Conservation (phyloP, 2,113 vertebrate genomes). For the Polypterus bichir region DNA sequence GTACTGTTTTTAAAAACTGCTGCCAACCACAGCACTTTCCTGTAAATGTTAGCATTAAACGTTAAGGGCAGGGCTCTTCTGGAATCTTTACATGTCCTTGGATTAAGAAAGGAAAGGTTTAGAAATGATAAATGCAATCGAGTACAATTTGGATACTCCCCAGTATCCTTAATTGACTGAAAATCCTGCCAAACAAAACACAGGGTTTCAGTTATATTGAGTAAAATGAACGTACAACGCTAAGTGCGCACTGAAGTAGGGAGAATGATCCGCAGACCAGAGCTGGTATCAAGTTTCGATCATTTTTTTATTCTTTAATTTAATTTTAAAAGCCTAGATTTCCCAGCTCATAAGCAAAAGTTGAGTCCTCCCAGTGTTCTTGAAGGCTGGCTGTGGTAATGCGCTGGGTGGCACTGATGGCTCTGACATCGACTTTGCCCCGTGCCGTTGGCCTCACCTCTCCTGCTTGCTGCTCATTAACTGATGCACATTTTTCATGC, state of each 20-base stretch:
- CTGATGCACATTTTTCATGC: no score
- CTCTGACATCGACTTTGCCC: no score
- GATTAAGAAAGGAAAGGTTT: constrained; percentile 19
- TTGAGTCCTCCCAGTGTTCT: no score
- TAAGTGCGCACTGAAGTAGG: constrained; percentile 4
- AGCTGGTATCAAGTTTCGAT: background rate
- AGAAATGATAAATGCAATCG: constrained; percentile 18
- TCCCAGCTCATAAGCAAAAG: no score
- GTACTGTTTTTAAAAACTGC: constrained; percentile 19
- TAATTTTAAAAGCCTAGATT: no score
- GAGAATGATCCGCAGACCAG: background rate
- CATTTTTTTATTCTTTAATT: no score
- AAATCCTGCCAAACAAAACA: constrained; percentile 27
- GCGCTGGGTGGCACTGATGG: no score
- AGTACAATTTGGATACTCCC: constrained; percentile 24
- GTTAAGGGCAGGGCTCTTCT: constrained; percentile 19
- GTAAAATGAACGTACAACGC: constrained; percentile 19
- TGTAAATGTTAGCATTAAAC: constrained; percentile 24
- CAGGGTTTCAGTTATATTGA: constrained; percentile 23
- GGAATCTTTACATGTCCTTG: constrained; percentile 25
- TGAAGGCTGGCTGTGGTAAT: no score
- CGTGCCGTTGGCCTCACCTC: no score
- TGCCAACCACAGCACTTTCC: constrained; percentile 25
- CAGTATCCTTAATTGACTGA: constrained; percentile 28
- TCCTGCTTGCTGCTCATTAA: no score